Evolutionary conservation across 1,140 invertebrate genomes (phyloP).

Genomic region (Lucilia cuprina): DNA sequence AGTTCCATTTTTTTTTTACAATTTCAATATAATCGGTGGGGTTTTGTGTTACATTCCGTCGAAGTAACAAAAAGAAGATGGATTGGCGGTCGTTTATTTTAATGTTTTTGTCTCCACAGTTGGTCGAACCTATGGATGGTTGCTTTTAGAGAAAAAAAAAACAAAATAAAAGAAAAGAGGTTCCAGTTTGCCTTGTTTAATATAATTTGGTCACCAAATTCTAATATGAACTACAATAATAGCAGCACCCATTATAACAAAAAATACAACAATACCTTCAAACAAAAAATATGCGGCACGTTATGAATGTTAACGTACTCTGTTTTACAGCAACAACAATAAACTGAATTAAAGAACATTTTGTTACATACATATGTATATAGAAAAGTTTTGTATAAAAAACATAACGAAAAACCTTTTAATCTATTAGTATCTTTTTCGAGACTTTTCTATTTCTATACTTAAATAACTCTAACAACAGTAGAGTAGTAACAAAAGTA

Average conservation of each 20-base stretch:
- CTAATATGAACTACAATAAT: neutral
- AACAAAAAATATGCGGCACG: conserved; percentile 21
- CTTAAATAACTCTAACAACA: neutral
- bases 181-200: neutral
- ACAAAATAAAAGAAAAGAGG: neutral
- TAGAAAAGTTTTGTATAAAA: neutral
- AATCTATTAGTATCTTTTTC: conserved; percentile 17
- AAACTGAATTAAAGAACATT: neutral
- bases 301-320: conserved; percentile 22
- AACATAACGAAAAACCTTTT: neutral
- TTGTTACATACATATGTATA: neutral
- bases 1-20: neutral
- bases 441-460: neutral
- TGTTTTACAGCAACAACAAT: neutral
- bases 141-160: neutral
- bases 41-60: conserved; percentile 27
- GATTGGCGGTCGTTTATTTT: conserved; percentile 61
- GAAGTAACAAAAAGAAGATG: conserved; percentile 50
- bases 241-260: neutral
- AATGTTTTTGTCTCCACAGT: conserved; percentile 59
- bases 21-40: neutral
- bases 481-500: neutral
- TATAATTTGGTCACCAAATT: conserved; percentile 21
- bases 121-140: conserved; percentile 44
- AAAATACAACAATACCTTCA: neutral